A percentile compares a stretch with the other conserved stretches of the same genome.
Conservation (phyloP, 64 coral and sea anemone genomes). For the Trachythela sp. region DNA sequence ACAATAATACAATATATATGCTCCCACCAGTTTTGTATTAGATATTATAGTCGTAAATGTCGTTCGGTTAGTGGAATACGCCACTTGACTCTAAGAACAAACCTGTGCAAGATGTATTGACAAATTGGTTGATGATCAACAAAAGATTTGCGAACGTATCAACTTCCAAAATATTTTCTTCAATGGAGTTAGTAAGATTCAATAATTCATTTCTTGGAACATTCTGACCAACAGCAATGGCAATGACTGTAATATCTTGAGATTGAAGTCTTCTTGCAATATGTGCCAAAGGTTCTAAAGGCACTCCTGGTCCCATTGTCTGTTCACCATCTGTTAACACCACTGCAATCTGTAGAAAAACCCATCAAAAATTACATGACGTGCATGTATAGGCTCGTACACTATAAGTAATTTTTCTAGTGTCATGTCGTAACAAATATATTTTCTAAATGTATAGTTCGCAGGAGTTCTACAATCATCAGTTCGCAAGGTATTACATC, state of each 20-base stretch:
- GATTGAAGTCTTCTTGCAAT: conserved; percentile 11
- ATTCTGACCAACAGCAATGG: neutral
- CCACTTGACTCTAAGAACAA: neutral
- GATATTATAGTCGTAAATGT: too few relatives aligned
- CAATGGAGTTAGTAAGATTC: neutral
- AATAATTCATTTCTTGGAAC: neutral
- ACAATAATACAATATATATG: too few relatives aligned
- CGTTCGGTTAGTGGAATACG: neutral
- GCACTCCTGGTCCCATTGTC: neutral
- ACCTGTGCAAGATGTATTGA: neutral
- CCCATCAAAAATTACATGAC: too few relatives aligned
- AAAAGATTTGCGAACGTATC: neutral
- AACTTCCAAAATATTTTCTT: conserved; percentile 11
- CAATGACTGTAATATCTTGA: neutral
- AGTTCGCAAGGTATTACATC: too few relatives aligned
- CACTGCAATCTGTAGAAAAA: neutral
- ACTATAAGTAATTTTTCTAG: too few relatives aligned
- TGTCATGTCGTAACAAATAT: too few relatives aligned
- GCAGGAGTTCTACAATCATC: too few relatives aligned
- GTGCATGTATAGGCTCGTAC: too few relatives aligned
- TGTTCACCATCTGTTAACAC: neutral
- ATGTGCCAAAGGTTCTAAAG: neutral
- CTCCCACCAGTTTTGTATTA: too few relatives aligned
- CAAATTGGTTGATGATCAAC: neutral
- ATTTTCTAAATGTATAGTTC: too few relatives aligned